These are phyloP conservation scores for Morpho helenor DNA, from an alignment of 2,888 invertebrate genomes.

Conservation along the genomic window DNA sequence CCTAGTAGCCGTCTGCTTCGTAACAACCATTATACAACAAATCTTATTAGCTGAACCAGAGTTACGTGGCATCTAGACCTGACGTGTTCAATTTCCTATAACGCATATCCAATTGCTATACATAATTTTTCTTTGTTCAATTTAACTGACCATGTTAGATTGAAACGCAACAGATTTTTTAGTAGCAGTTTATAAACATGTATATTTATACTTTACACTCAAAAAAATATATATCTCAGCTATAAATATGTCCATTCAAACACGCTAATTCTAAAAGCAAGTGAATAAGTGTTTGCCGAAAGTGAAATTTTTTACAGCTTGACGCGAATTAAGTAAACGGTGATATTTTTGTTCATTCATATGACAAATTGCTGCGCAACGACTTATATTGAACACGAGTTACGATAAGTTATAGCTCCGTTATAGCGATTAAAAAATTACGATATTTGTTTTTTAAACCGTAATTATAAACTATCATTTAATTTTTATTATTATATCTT, in stretches of 20 bases:
- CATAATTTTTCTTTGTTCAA: constrained; percentile 30
- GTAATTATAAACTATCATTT: too few relatives aligned
- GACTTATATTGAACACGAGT: constrained; percentile 27
- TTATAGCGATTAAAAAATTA: too few relatives aligned
- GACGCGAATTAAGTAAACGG: constrained; percentile 43
- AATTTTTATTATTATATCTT: too few relatives aligned
- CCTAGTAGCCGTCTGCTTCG: constrained; percentile 45
- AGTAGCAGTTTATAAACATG: not conserved
- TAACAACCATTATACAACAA: constrained; percentile 65
- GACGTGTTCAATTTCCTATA: constrained; percentile 46
- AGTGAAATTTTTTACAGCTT: constrained; percentile 54
- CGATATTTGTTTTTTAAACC: too few relatives aligned
- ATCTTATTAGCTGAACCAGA: constrained; percentile 59
- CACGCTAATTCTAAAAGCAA: constrained; percentile 14
- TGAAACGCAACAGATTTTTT: constrained; percentile 21
- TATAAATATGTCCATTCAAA: constrained; percentile 15
- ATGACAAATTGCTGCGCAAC: constrained; percentile 30
- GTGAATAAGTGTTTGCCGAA: constrained; percentile 42
- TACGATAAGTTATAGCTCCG: not conserved
- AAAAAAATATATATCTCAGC: not conserved
- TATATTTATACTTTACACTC: not conserved
- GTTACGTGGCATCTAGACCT: constrained; percentile 47
- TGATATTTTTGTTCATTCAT: constrained; percentile 31
- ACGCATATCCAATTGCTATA: constrained; percentile 40
- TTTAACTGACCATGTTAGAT: constrained; percentile 22